Evolutionary conservation across 1,140 invertebrate species (phyloP).

Genomic region (Anoplophora glabripennis): DNA sequence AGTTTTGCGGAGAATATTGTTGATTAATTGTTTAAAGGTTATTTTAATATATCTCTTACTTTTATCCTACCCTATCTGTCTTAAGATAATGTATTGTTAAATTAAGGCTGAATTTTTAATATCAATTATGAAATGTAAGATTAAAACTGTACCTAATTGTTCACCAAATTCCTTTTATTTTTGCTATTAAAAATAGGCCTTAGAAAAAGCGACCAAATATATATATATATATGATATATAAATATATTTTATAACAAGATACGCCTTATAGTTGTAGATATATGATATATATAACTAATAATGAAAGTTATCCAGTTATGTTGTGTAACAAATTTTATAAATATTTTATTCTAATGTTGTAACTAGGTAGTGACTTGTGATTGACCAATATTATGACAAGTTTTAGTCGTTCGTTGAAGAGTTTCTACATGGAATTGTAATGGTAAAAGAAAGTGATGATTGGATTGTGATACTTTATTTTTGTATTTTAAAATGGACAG

Average conservation of each 20-base stretch:
- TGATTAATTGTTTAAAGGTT: neutral
- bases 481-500: slow-evolving; percentile 33
- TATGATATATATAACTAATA: slow-evolving; percentile 21
- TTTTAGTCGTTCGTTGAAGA: slow-evolving; percentile 15
- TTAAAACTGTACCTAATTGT: neutral
- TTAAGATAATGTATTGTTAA: neutral
- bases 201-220: slow-evolving; percentile 33
- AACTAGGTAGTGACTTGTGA: slow-evolving; percentile 16
- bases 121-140: neutral
- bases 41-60: neutral
- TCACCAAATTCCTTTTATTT: slow-evolving; percentile 4
- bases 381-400: slow-evolving; percentile 18
- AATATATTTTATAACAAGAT: slow-evolving; percentile 26
- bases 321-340: slow-evolving; percentile 28
- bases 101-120: neutral
- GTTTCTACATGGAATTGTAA: slow-evolving; percentile 6
- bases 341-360: slow-evolving; percentile 21
- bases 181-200: slow-evolving; percentile 16
- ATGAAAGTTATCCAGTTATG: slow-evolving; percentile 16
- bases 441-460: slow-evolving; percentile 29
- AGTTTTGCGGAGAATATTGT: neutral
- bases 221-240: slow-evolving; percentile 16
- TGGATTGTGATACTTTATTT: slow-evolving; percentile 42
- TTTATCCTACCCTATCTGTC: neutral
- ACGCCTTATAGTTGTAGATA: slow-evolving; percentile 32